Evolutionary conservation across 92 coral and sea anemone species (phyloP), one percentile per base, ranked within the genome.

Genomic region (Epizoanthus stellaris): DNA sequence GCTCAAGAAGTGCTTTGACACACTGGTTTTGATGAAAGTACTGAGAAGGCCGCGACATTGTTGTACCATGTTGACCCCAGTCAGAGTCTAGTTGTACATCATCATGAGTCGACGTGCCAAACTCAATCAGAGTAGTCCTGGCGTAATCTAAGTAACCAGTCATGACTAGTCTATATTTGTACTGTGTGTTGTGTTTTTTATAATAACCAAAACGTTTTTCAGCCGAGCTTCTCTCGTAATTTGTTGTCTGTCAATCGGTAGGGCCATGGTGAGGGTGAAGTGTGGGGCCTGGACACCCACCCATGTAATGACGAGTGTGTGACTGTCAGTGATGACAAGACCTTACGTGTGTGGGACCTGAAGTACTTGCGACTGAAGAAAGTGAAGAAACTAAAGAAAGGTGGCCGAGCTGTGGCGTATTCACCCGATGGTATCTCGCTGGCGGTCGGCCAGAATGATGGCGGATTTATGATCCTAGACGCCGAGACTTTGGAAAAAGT

Each of bases 191-290:
- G 36, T 30, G 36, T 30, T 30, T 30, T 30, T 30, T 2, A 30
- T 30, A 30, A 66, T 2, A 6, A 23, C 9, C 19, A 65, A n/a
- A 65, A 66, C 4, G 34, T 4, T 66, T 17, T 66, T 20, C 10
- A 64, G 23, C 9, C 19, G 25, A 63, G 23, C 10, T 63, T 30
- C 36, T 67, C 40, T 20, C 40, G 17, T 9, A 30, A 30, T 13
- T n/a, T 69, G 4, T 39, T 15, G 80, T 75, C 38, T 34, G 34
- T 17, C 65, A 13, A 13, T 47, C 14, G 5, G 74, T 21, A 96
- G 99, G 99, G 99, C 36, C 99, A 96, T 49, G 98, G 99, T 14
- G 98, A 94, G 67, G 99, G 99, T 65, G 99, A 96, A 81, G 93
- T 96, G 87, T 96, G 99, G 99, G 99, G 99, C 56, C 97, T 96